phyloP scores from a whole-genome alignment of 2,888 invertebrate species.

The Acanthopleura granulata region DNA sequence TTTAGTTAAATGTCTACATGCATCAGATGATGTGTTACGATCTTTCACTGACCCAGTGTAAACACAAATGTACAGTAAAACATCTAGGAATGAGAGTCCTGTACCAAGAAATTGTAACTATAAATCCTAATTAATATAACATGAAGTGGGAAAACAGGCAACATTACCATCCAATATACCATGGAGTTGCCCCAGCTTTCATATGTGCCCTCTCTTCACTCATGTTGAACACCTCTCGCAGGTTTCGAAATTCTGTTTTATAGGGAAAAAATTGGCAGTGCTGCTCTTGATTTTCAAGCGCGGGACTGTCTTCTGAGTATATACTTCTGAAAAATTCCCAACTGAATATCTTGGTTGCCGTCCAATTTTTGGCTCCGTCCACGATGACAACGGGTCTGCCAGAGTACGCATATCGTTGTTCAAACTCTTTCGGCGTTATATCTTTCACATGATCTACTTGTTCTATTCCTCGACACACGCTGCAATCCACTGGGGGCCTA shows the following conservation, averaged over 20 bases:
- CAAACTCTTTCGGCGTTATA: slow-evolving; percentile 80
- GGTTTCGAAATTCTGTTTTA: slow-evolving; percentile 83
- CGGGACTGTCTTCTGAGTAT: slow-evolving; percentile 74
- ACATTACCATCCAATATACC: slow-evolving; percentile 80
- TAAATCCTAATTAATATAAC: no score
- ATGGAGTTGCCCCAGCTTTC: slow-evolving; percentile 76
- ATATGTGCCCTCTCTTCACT: slow-evolving; percentile 78
- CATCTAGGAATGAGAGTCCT: no score
- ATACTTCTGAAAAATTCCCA: slow-evolving; percentile 83
- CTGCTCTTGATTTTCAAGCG: slow-evolving; percentile 53
- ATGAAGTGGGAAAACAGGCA: slow-evolving; percentile 45
- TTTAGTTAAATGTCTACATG: no score
- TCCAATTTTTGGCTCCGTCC: slow-evolving; percentile 87
- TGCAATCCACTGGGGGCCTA: slow-evolving; percentile 85
- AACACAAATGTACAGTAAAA: no score
- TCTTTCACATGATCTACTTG: slow-evolving; percentile 78
- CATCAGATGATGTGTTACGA: no score
- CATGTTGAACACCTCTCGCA: slow-evolving; percentile 89
- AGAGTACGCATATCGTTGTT: slow-evolving; percentile 81
- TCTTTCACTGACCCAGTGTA: no score
- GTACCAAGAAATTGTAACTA: no score
- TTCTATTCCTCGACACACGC: slow-evolving; percentile 79
- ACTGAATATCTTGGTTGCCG: slow-evolving; percentile 81
- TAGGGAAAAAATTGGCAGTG: slow-evolving; percentile 96
- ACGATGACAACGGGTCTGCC: slow-evolving; percentile 86